Base-by-base conservation (phyloP, 1,140 invertebrate genomes). In the Pseudomyrmex cubaensis region DNA sequence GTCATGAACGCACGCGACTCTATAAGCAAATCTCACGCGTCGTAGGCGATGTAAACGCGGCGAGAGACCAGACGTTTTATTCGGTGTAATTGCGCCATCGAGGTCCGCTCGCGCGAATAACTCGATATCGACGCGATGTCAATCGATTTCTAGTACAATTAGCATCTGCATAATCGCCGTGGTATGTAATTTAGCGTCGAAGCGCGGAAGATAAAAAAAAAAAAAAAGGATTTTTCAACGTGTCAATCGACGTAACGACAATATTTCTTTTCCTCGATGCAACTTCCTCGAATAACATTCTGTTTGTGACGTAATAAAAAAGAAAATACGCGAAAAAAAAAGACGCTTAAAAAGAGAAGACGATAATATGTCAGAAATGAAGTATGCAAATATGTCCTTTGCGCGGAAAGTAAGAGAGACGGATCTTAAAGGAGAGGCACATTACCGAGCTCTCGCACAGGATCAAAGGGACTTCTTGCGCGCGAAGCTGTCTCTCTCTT, bases 1-100 rank as follows among this genome's bases (percentile, higher is more conserved):
- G 63, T 69, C 50, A 56, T 44, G 35, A 67, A 56, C 56, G 50
- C 72, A 75, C 57, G 72, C 74, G 13, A 56, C 17, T 77, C 50
- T 2, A 22, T 52, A 46, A n/a, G 17, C 63, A 52, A 69, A 69
- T 56, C 75, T 57, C 63, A 46, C 44, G 35, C 74, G n/a, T 54
- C 17, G 12, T 3, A 50, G 9, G 15, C 17, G 48, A 25, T 13
- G 75, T 13, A 63, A 69, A 56, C 50, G 48, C 63, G 63, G 13
- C 63, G 25, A 50, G 13, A 69, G 20, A n/a, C 35, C 17, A 17
- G 9, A 46, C 64, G 13, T 78, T 78, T 78, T 59, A 70, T 78
- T 78, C 52, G 54, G 2, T 17, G 20, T 35, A 70, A 22, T 22
- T 59, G 48, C 35, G 22, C 1, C 48, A 3, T 10, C 20, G 17